Conservation (phyloP, 2,797 vertebrate species). For the Eulemur albifrons region DNA sequence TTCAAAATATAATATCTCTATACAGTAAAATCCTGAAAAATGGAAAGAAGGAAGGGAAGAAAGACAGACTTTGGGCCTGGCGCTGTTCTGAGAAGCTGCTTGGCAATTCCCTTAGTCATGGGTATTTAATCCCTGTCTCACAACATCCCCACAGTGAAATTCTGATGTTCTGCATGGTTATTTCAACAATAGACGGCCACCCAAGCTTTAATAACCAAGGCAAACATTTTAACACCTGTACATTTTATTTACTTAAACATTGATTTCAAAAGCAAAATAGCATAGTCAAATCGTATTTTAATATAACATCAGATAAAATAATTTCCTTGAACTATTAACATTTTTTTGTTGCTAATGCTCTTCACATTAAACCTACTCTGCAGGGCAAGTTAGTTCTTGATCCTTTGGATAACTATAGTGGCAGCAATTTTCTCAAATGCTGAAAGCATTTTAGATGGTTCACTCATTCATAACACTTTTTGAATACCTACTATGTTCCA, state of each 20-base stretch:
- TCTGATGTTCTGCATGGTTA: background rate
- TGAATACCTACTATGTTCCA: background rate
- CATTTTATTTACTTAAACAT: background rate
- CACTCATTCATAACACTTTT: background rate
- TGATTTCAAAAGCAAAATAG: background rate
- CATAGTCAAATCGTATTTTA: background rate
- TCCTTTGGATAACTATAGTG: background rate
- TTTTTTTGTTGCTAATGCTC: background rate
- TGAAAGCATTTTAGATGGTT: background rate
- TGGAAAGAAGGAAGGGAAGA: background rate
- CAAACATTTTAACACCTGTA: background rate
- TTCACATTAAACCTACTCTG: background rate
- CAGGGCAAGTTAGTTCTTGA: background rate
- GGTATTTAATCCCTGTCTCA: background rate
- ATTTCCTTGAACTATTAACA: background rate
- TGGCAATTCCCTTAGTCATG: background rate
- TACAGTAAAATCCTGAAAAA: background rate
- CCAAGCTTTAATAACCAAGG: background rate
- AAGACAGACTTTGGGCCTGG: background rate
- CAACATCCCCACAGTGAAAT: background rate
- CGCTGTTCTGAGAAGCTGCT: background rate
- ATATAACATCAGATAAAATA: slow-evolving; percentile 25
- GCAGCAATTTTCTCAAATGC: background rate
- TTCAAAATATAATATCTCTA: slow-evolving; percentile 36
- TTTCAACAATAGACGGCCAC: background rate